Evolutionary conservation across 2,113 vertebrate genomes (phyloP).

Genomic region (Tilapia sparmanii): DNA sequence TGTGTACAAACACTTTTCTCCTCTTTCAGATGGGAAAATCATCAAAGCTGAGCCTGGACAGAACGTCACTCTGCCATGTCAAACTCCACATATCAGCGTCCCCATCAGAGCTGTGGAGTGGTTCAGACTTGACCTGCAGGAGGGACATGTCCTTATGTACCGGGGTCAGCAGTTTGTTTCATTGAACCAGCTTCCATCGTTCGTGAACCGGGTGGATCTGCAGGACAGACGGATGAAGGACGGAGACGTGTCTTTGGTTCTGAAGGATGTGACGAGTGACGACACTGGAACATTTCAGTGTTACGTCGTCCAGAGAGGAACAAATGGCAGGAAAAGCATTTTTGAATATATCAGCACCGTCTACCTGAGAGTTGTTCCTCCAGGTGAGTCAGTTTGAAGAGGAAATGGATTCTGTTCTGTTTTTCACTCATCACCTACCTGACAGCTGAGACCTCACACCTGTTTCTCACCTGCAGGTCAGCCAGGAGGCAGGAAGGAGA

Average conservation of each 20-base stretch:
- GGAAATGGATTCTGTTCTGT: neutral
- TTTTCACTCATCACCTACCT: fast-evolving
- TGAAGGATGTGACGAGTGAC: neutral
- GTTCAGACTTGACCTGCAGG: neutral
- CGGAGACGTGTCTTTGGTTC: fast-evolving
- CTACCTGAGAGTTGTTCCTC: neutral
- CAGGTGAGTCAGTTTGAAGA: neutral
- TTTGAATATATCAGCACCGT: fast-evolving
- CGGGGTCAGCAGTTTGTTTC: neutral
- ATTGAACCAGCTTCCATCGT: fast-evolving
- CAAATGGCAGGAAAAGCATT: neutral
- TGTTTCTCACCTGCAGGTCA: neutral
- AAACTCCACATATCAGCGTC: fast-evolving
- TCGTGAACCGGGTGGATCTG: neutral
- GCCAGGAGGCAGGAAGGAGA: fast-evolving
- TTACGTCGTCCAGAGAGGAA: neutral
- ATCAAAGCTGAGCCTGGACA: neutral
- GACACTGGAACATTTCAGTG: neutral
- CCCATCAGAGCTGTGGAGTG: neutral
- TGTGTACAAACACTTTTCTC: too few species aligned
- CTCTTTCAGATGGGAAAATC: neutral
- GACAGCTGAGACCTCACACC: neutral
- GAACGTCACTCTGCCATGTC: neutral
- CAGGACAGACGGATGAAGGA: neutral
- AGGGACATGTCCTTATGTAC: fast-evolving